Base-by-base conservation (phyloP, 1,140 invertebrate species). In the Euwallacea fornicatus region DNA sequence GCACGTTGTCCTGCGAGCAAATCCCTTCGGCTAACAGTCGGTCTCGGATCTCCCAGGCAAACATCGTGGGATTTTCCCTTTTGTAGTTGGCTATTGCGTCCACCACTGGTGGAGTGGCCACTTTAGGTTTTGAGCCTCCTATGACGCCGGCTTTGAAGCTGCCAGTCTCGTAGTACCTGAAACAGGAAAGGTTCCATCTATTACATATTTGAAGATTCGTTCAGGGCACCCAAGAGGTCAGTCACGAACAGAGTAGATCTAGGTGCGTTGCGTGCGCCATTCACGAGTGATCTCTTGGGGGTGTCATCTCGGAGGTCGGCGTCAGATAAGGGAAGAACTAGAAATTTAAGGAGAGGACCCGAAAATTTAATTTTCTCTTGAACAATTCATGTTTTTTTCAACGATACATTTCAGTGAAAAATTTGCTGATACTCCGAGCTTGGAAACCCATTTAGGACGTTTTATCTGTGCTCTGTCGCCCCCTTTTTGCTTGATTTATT, bases 41-140 rank as follows among this genome's bases (percentile, higher is more conserved):
- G 84, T 99, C 97, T 46, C 98, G 86, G 78, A 99, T 99, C 83
- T 99, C 98, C 98, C 98, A 99, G 2, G 98, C 98, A 82, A 99
- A 99, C 97, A 99, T 99, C 13, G 97, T 99, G 0, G 98, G 98
- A 84, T 99, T 99, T 82, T 98, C 96, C 71, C 95, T 87, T 83
- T 99, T 99, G 86, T 99, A 99, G 75, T 95, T 93, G 1, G 96
- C 94, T 74, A 99, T 99, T 53, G 97, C 96, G 80, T 99, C 95
- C 41, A 99, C 98, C 9, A 99, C 98, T 56, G 95, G 94, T 0
- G 97, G 97, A 0, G 98, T 99, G 3, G 98, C 98, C 42, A 99
- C 98, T 84, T 99, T 99, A 7, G 98, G 98, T 84, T 99, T 99
- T 41, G 95, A 98, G 13, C 98, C 98, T 2, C 98, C 98, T 78